Base-by-base conservation (phyloP, 2,797 vertebrate species). In the Ceyx erithaca region DNA sequence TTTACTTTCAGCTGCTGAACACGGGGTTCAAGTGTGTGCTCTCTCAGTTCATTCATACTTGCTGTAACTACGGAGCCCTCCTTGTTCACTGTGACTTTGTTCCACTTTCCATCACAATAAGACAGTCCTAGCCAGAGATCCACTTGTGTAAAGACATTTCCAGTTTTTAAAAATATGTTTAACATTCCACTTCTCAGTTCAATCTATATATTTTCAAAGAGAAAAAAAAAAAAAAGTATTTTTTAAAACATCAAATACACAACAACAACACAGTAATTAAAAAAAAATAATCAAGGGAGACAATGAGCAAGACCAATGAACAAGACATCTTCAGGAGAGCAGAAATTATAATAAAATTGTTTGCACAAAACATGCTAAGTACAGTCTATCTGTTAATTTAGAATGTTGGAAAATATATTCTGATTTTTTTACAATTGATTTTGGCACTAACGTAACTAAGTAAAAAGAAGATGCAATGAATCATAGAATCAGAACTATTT, bases 101-200 rank as follows among this genome's bases (percentile, higher is more conserved):
- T 99, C 99, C 99, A 99, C 58, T 97, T 97, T 41, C 99, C 98
- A 58, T 98, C 97, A 33, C 99, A 99, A 31, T 99, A 99, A 72
- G 98, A 98, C 19, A 98, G 97, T 28, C 99, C 99, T 61, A 98
- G 96, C 98, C 98, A 98, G 62, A 99, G 97, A 78, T 97, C 97
- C 91, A 99, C 97, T 84, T 97, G 97, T 23, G 93, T 97, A 69
- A 97, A 96, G 22, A 97, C 92, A 78, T 96, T 82, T 26, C 96
- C 97, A 94, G 97, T 98, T 54, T 96, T 97, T 59, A 99, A 82
- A 72, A 96, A 94, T 94, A 98, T 97, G 64, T 96, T 98, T 75
- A 99, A 96, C 23, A 98, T 96, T 55, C 99, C 98, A 14, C 96
- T 98, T 96, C 98, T 98, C 68, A 99, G 96, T 90, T 99, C 98